phyloP scores from a whole-genome alignment of 2,113 vertebrate genomes.

The Spheniscus mendiculus region DNA sequence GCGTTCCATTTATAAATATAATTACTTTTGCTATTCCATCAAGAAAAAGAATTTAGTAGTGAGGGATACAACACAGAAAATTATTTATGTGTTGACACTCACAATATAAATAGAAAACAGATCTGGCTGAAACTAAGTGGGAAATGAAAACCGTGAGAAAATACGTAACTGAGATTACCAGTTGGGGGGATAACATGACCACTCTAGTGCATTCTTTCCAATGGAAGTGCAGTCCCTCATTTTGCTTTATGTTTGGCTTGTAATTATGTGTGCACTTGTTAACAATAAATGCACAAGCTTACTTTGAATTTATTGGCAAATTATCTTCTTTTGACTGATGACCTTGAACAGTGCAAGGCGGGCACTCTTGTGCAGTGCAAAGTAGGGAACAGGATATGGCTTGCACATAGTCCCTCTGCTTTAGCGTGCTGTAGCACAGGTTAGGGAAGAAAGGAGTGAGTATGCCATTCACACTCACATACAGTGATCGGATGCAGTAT shows the following conservation, averaged over 20 bases:
- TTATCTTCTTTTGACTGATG: neutral
- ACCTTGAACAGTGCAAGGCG: neutral
- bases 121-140: constrained; percentile 36
- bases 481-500: neutral
- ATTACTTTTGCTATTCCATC: constrained; percentile 57
- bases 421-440: neutral
- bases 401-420: neutral
- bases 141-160: constrained; percentile 34
- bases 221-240: neutral
- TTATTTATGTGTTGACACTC: constrained; percentile 46
- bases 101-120: constrained; percentile 46
- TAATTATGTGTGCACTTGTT: neutral
- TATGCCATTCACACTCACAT: neutral
- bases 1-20: constrained; percentile 62
- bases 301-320: neutral
- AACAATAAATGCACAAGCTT: neutral
- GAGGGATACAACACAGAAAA: constrained; percentile 34
- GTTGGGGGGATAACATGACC: neutral
- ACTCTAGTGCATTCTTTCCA: neutral
- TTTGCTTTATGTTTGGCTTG: neutral
- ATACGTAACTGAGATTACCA: constrained; percentile 16
- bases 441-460: neutral
- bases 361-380: neutral
- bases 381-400: neutral
- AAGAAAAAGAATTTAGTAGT: constrained; percentile 51